Evolutionary conservation across 2,888 invertebrate genomes (phyloP).

Genomic region (Lepetodrilus schrolli): DNA sequence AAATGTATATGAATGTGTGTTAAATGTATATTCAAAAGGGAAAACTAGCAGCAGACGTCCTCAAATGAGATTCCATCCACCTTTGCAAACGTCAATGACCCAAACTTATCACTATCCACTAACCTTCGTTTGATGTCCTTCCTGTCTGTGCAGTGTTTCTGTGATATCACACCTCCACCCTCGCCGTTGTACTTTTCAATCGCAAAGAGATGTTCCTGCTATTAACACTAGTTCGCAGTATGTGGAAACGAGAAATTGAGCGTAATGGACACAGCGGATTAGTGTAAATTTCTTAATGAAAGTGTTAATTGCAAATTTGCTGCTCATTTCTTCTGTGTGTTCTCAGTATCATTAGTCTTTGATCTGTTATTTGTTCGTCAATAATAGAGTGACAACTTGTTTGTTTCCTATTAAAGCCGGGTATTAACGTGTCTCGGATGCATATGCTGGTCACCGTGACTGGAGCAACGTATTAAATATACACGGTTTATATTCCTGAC

Average conservation of each 20-base stretch:
- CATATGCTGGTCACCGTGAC: neutral
- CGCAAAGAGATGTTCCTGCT: neutral
- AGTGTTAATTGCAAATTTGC: conserved; percentile 20
- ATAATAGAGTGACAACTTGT: conserved; percentile 17
- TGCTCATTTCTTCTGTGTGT: conserved; percentile 21
- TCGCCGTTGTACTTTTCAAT: neutral
- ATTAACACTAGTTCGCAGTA: neutral
- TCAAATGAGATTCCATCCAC: too few species aligned
- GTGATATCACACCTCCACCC: neutral
- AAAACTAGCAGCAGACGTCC: too few species aligned
- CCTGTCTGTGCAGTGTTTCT: too few species aligned
- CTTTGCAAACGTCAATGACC: too few species aligned
- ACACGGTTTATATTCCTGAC: too few species aligned
- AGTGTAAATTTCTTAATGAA: conserved; percentile 25
- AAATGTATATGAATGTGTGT: too few species aligned
- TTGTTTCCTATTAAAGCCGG: conserved; percentile 6
- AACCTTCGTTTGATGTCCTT: too few species aligned
- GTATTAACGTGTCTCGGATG: neutral
- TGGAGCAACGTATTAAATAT: neutral
- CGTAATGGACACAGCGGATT: conserved; percentile 1
- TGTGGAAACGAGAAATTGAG: neutral
- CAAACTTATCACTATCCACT: too few species aligned
- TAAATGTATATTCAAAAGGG: too few species aligned
- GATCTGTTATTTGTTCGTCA: conserved; percentile 20
- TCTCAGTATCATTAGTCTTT: neutral